phyloP scores from a whole-genome alignment of 53 echinoderm and acorn worm species.

The Antedon mediterranea region DNA sequence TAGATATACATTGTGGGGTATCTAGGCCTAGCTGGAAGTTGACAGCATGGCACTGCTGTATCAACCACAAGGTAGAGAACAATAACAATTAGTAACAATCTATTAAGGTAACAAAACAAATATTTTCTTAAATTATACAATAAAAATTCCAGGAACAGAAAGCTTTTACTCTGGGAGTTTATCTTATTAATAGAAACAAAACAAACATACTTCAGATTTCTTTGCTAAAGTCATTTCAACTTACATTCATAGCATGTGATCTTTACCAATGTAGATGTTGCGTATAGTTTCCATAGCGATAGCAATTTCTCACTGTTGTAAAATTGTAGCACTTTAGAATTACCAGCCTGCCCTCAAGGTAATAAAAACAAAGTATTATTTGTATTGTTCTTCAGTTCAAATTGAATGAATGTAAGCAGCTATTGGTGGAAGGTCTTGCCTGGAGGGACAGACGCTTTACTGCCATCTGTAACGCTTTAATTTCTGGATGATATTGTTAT shows the following conservation, averaged over 20 bases:
- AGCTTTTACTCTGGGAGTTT: neutral
- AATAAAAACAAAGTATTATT: neutral
- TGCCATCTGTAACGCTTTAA: neutral
- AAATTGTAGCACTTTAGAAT: neutral
- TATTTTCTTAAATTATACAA: neutral
- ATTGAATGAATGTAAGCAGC: neutral
- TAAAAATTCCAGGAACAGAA: neutral
- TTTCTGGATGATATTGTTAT: neutral
- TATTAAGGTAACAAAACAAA: neutral
- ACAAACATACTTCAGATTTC: neutral
- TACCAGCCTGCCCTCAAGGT: neutral
- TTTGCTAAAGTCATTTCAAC: neutral
- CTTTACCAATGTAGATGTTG: neutral
- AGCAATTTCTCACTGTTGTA: neutral
- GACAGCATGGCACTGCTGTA: too few relatives aligned
- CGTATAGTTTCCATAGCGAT: neutral
- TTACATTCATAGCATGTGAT: neutral
- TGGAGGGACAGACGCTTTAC: neutral
- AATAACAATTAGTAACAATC: too few relatives aligned
- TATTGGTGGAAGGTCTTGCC: neutral
- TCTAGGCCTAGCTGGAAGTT: too few relatives aligned
- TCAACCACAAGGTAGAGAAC: too few relatives aligned
- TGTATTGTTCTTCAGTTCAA: neutral
- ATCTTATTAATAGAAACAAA: neutral
- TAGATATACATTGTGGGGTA: too few relatives aligned